A percentile compares a stretch with the other conserved stretches of the same genome.
Conservation (phyloP, 2,888 invertebrate genomes). For the Heteropelma amictum region DNA sequence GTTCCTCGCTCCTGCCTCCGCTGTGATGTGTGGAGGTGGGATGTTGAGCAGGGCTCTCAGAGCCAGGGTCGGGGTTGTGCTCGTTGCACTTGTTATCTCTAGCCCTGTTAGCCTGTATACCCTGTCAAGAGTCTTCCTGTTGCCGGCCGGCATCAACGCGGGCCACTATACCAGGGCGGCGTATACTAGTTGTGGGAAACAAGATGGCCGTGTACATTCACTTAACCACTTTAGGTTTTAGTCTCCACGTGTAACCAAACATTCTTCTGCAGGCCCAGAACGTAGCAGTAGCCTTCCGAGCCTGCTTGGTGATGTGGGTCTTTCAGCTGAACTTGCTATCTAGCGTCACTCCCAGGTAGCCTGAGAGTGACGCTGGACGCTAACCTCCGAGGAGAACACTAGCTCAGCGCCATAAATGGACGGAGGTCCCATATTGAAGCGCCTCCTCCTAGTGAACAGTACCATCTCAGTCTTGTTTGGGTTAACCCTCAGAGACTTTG, state of each 20-base stretch:
- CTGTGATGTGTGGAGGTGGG: neutral
- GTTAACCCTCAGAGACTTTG: constrained; percentile 30
- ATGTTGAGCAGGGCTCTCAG: constrained; percentile 4
- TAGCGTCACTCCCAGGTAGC: constrained; percentile 22
- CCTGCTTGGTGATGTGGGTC: constrained; percentile 21
- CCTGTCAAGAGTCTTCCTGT: neutral
- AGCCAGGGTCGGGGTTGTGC: constrained; percentile 18
- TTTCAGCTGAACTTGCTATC: constrained; percentile 22
- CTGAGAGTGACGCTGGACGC: too few species aligned
- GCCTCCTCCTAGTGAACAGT: constrained; percentile 17
- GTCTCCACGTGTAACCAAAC: constrained; percentile 45
- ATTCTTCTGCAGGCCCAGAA: constrained; percentile 41
- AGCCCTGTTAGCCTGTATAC: constrained; percentile 37
- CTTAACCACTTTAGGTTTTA: constrained; percentile 45
- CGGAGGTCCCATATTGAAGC: neutral
- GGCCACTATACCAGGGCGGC: constrained; percentile 45
- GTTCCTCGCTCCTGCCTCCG: neutral
- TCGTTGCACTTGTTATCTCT: constrained; percentile 36
- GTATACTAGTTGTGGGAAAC: constrained; percentile 28
- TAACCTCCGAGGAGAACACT: neutral
- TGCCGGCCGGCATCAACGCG: neutral
- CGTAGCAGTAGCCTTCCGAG: constrained; percentile 16
- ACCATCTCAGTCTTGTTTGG: constrained; percentile 45
- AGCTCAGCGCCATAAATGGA: constrained; percentile 20
- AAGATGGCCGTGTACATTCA: constrained; percentile 52